Conservation (phyloP, 2,888 invertebrate genomes). For the Sylvicola fuscatus region DNA sequence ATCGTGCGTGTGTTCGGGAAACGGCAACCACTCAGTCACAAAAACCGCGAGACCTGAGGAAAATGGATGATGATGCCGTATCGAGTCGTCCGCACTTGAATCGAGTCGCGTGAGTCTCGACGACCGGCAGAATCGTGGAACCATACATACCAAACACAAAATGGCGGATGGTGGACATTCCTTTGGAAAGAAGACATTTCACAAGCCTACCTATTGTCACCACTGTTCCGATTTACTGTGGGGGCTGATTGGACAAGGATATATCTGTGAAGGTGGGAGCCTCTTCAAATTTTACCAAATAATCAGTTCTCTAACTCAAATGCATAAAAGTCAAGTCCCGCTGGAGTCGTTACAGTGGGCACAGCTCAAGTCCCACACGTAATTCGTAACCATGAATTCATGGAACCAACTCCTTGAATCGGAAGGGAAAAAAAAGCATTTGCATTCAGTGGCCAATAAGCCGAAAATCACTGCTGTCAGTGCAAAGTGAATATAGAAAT, state of each 20-base stretch:
- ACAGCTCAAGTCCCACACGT: too few species aligned
- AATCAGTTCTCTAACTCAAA: too few species aligned
- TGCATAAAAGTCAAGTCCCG: too few species aligned
- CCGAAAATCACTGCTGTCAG: too few species aligned
- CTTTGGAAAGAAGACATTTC: slow-evolving; percentile 99
- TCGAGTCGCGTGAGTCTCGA: slow-evolving; percentile 15
- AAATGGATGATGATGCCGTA: slow-evolving; percentile 14
- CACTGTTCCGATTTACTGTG: slow-evolving; percentile 99
- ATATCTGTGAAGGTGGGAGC: slow-evolving; percentile 89
- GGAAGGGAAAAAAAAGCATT: too few species aligned
- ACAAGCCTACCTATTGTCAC: slow-evolving; percentile 99
- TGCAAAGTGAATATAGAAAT: too few species aligned
- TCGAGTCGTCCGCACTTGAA: slow-evolving; percentile 15
- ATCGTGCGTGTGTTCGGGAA: slow-evolving; percentile 1
- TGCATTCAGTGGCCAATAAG: too few species aligned
- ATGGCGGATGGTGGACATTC: slow-evolving; percentile 66
- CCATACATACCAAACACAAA: slow-evolving; percentile 16
- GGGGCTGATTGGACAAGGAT: slow-evolving; percentile 99
- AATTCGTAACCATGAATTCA: too few species aligned
- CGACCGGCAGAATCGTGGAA: slow-evolving; percentile 15
- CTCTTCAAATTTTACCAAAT: too few species aligned
- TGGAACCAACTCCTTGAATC: too few species aligned
- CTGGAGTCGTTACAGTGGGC: too few species aligned
- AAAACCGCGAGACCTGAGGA: slow-evolving; percentile 5
- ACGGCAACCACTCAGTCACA: slow-evolving; percentile 2